Evolutionary conservation across 2,113 vertebrate genomes (phyloP).

Genomic region (Oostethus manadensis): DNA sequence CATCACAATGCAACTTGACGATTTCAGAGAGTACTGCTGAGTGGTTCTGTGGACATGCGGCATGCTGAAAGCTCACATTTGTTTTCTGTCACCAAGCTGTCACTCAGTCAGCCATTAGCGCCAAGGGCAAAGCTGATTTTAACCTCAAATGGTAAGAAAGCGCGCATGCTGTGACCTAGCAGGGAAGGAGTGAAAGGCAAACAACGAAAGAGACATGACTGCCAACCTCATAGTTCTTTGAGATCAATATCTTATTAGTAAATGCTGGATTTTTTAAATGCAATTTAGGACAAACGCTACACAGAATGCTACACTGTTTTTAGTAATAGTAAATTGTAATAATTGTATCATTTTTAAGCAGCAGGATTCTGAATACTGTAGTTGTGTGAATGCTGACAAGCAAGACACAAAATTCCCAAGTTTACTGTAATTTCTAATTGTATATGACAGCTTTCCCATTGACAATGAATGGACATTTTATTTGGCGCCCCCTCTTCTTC

Average conservation of each 20-base stretch:
- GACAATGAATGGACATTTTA: no score
- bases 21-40: constrained; percentile 31
- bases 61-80: constrained; percentile 72
- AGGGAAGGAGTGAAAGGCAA: constrained; percentile 12
- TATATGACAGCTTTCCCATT: no score
- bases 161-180: constrained; percentile 30
- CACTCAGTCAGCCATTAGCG: constrained; percentile 54
- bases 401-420: no score
- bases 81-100: constrained; percentile 69
- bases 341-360: no score
- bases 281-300: constrained; percentile 26
- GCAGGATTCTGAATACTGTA: no score
- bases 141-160: constrained; percentile 43
- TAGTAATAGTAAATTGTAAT: no score
- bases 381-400: no score
- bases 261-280: constrained; percentile 54
- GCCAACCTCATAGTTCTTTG: neutral
- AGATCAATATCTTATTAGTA: constrained; percentile 67
- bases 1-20: constrained; percentile 58
- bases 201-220: constrained; percentile 21
- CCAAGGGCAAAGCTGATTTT: constrained; percentile 37
- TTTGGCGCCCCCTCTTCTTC: no score
- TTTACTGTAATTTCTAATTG: no score
- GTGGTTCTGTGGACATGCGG: constrained; percentile 65
- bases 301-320: no score